Evolutionary conservation across 2,797 vertebrate genomes (phyloP), one percentile per base, ranked within the genome.

Genomic region (Pagetopsis macropterus): DNA sequence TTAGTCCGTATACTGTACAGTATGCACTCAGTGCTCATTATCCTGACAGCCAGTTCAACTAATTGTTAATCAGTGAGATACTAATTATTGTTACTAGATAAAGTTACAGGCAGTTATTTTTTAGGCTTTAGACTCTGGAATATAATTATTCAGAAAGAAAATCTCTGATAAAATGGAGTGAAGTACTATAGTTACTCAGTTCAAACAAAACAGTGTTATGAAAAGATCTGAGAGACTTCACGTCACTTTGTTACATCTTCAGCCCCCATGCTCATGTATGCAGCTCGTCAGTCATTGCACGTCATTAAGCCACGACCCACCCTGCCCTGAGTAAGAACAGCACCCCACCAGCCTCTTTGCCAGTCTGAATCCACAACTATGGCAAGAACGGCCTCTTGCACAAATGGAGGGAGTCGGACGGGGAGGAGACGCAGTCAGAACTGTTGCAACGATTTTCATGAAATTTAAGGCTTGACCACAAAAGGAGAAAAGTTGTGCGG

Each of bases 201-300:
- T 56, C 11, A 49, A 71, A 65, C 17, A 65, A 50, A n/a, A 54
- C n/a, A 23, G 44, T 14, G 50, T 50, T 43, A 43, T 16, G 40
- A 16, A 43, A 19, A 54, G 33, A 56, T 9, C 33, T 9, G 2
- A 65, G 56, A 78, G 37, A 61, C 40, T 54, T 71, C 78, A 82
- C 72, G 62, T 64, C 84, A 87, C 75, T 56, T 46, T 77, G 82
- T 84, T 75, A 51, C 90, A 92, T 92, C 83, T 55, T 68, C 87
- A 91, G 91, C 87, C 90, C 87, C 92, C 88, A 92, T 91, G 90
- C 83, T 88, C 91, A 92, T 87, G 72, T 74, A 69, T 37, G 55
- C 84, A 86, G 86, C 84, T 66, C 75, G 81, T 86, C 88, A 87
- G 70, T 90, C 89, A 92, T 85, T 81, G 81, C 86, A 89, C 81